Conservation (phyloP, 2,888 invertebrate genomes). For the Hirtodrosophila cameraria region DNA sequence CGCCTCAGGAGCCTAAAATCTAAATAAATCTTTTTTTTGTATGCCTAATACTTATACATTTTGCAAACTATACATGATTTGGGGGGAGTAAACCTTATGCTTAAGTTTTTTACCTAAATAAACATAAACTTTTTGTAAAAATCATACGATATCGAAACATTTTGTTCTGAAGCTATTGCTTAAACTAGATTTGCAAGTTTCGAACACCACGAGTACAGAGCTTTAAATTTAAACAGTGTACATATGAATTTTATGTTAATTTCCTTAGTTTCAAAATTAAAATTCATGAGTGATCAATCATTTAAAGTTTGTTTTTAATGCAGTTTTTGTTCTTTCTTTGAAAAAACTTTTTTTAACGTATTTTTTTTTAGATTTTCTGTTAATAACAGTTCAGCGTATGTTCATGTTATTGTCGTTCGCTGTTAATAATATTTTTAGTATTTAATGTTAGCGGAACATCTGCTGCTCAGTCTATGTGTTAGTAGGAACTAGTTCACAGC, state of each 20-base stretch:
- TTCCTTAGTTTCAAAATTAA: too few species aligned
- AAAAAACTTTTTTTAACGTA: neutral
- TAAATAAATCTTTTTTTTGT: constrained; percentile 67
- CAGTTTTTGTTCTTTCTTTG: too few species aligned
- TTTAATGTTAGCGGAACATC: too few species aligned
- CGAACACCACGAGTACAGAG: too few species aligned
- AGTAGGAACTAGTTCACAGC: constrained; percentile 24
- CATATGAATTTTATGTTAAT: too few species aligned
- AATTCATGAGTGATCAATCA: too few species aligned
- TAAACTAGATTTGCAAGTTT: too few species aligned
- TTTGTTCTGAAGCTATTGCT: too few species aligned
- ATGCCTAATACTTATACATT: constrained; percentile 35
- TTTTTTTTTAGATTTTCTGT: constrained; percentile 2
- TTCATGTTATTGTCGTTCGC: neutral
- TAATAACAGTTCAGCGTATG: constrained; percentile 21
- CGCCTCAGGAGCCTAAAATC: constrained; percentile 89
- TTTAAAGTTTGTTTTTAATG: too few species aligned
- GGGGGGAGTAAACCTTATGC: constrained; percentile 56
- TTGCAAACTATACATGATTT: constrained; percentile 35
- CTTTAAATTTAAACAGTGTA: too few species aligned
- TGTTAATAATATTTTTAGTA: constrained; percentile 26
- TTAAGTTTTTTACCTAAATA: constrained; percentile 59
- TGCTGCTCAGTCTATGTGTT: too few species aligned
- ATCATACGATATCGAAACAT: neutral
- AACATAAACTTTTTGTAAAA: constrained; percentile 32